Evolutionary conservation across 2,797 vertebrate genomes (phyloP).

Genomic region (Enteromius mattozi): DNA sequence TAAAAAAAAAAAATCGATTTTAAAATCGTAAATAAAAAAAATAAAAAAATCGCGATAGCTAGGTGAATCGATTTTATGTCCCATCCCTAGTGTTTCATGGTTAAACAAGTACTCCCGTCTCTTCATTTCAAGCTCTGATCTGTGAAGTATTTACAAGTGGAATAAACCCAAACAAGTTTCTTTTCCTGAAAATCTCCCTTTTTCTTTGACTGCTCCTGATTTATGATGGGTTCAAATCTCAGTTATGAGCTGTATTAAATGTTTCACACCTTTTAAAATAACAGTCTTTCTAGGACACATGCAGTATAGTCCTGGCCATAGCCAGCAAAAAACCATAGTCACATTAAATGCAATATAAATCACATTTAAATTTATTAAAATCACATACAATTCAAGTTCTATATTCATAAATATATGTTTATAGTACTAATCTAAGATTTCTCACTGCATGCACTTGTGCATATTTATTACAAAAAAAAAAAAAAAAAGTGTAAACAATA

Average conservation of each 20-base stretch:
- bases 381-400: not conserved
- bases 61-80: too few relatives aligned
- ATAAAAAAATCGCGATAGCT: too few relatives aligned
- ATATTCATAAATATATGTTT: not conserved
- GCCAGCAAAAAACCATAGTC: not conserved
- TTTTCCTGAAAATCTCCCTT: not conserved
- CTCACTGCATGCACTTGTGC: not conserved
- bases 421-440: not conserved
- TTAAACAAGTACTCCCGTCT: not conserved
- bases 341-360: not conserved
- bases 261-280: constrained; percentile 6
- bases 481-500: too few relatives aligned
- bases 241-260: not conserved
- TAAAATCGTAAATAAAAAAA: too few relatives aligned
- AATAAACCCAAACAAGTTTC: constrained; percentile 41
- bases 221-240: not conserved
- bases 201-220: not conserved
- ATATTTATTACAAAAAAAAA: not conserved
- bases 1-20: too few relatives aligned
- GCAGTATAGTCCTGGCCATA: not conserved
- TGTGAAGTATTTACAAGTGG: not conserved
- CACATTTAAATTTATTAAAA: not conserved
- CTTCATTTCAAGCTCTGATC: not conserved
- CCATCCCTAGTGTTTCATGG: not conserved
- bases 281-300: not conserved